Conservation (phyloP, 2,888 invertebrate species). For the Imbricaverruca yamaguchii region DNA sequence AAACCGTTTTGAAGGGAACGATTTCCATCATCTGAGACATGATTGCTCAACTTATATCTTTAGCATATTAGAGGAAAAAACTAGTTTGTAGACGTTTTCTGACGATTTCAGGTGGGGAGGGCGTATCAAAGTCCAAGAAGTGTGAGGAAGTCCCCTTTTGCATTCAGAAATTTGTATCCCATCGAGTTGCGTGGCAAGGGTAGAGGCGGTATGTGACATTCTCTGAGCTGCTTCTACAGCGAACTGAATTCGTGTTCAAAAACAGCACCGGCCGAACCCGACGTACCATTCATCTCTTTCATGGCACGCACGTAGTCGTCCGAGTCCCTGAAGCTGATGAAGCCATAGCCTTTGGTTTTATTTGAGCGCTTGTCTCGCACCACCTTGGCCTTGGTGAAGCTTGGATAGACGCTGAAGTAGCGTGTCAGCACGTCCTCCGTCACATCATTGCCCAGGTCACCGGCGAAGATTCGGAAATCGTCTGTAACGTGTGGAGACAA, state of each 20-base stretch:
- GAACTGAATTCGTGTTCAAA: not conserved
- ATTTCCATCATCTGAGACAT: no score
- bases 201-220: no score
- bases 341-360: constrained; percentile 98
- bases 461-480: constrained; percentile 97
- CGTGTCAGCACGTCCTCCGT: constrained; percentile 94
- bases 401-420: constrained; percentile 88
- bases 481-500: constrained; percentile 47
- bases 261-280: not conserved
- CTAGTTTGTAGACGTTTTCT: no score
- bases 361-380: constrained; percentile 93
- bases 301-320: constrained; percentile 96
- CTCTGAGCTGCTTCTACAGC: no score
- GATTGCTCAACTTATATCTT: no score
- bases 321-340: constrained; percentile 96
- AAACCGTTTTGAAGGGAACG: no score
- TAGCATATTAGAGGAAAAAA: no score
- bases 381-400: constrained; percentile 90
- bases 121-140: no score
- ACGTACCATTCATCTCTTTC: constrained; percentile 97
- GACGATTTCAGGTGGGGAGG: no score
- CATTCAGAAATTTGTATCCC: no score
- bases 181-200: no score
- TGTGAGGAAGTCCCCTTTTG: no score
- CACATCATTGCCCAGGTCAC: constrained; percentile 98